Base-by-base conservation (phyloP, 2,113 vertebrate species). In the Campylomormyrus numenius region DNA sequence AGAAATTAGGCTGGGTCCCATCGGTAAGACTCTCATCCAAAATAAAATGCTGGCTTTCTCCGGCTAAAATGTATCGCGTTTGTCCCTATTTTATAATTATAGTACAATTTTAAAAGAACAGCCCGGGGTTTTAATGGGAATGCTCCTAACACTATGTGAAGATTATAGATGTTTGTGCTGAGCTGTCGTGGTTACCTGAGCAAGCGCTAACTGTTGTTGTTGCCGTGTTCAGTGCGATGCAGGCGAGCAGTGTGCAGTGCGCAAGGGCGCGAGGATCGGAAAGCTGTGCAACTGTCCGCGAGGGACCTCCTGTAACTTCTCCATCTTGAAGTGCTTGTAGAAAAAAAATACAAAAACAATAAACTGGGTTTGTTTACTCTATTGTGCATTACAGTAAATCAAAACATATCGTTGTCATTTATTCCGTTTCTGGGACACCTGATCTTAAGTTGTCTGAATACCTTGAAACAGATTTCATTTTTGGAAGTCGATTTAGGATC, bases 281-380 rank as follows among this genome's bases (percentile, higher is more conserved):
- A 96, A 93, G 35, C 93, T 95, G 83, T 97, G 97, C 90, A 95
- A 93, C 90, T 97, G 97, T 93, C 96, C 96, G 53, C 89, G 88
- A 9, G 94, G 95, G 89, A 95, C 95, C 13, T 6, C 92, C 52
- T 97, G 97, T 90, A 94, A 96, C 93, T 94, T 96, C 77, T 89
- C 90, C 90, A 91, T 95, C 91, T 95, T 97, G 85, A 95, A 95
- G 91, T 96, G 95, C 90, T 94, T 94, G 92, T 95, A 86, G 92
- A 62, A 5, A 35, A 48, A 83, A 53, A 6, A 35, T 49, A 19
- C 49, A 45, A 42, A 39, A 88, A 74, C 42, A 74, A 70, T 19
- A 35, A 48, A 31, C 11, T 35, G 15, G 15, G 2, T 77, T 74
- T 87, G 31, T 80, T 42, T 42, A 35, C 31, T 80, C 31, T 19